Evolutionary conservation across 2,797 vertebrate species (phyloP).

Genomic region (Xenopus petersii): DNA sequence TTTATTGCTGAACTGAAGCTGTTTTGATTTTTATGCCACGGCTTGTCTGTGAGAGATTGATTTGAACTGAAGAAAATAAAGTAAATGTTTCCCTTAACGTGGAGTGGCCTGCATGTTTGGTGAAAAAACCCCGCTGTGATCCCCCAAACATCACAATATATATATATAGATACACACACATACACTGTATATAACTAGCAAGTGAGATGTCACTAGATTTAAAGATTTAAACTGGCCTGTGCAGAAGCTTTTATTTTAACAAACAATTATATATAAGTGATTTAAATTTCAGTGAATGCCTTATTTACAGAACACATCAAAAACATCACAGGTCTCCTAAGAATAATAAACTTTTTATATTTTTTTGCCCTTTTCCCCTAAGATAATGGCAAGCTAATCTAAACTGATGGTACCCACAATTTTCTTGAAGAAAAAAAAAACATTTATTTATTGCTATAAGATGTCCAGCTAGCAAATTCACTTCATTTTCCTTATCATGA

Average conservation of each 20-base stretch:
- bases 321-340: background rate
- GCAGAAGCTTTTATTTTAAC: slow-evolving; percentile 27
- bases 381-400: slow-evolving; percentile 53
- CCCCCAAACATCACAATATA: too few species aligned
- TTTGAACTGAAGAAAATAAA: too few species aligned
- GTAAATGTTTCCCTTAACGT: too few species aligned
- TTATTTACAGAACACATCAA: slow-evolving; percentile 6
- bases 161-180: too few species aligned
- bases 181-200: background rate
- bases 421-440: slow-evolving; percentile 55
- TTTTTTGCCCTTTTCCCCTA: slow-evolving; percentile 54
- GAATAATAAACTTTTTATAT: slow-evolving; percentile 46
- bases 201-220: background rate
- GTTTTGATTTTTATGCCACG: too few species aligned
- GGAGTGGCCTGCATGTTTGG: too few species aligned
- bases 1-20: too few species aligned
- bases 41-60: too few species aligned
- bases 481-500: slow-evolving; percentile 62
- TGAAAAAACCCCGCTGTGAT: too few species aligned
- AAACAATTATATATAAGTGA: slow-evolving; percentile 17
- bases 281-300: slow-evolving; percentile 23
- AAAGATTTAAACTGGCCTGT: background rate
- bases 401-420: slow-evolving; percentile 51
- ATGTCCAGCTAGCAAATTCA: slow-evolving; percentile 49
- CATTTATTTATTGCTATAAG: slow-evolving; percentile 48